Conservation (phyloP, 2,888 invertebrate genomes). For the Heterodera filipjevi region DNA sequence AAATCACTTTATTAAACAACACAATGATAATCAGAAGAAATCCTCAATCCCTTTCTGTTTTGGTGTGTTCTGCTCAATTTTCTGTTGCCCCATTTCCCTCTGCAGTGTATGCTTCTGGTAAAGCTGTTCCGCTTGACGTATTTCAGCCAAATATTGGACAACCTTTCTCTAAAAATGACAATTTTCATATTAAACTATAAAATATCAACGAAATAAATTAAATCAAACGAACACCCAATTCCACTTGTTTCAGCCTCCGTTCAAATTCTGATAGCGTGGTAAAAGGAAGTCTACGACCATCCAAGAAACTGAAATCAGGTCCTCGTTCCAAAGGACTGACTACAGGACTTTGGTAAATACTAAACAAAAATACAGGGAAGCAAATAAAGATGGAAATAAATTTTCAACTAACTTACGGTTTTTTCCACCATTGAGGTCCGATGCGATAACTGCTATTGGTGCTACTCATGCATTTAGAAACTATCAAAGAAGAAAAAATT, state of each 20-base stretch:
- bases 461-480: not conserved
- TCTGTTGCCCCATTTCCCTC: constrained; percentile 29
- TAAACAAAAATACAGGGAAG: constrained; percentile 36
- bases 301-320: constrained; percentile 59
- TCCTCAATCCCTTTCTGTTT: constrained; percentile 40
- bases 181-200: not conserved
- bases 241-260: constrained; percentile 55
- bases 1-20: not conserved
- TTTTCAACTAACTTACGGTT: constrained; percentile 48
- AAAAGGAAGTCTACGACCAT: constrained; percentile 50
- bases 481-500: not conserved
- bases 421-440: constrained; percentile 45
- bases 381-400: constrained; percentile 5
- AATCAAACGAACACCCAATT: constrained; percentile 52
- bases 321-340: constrained; percentile 54
- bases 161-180: constrained; percentile 53
- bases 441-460: not conserved
- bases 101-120: constrained; percentile 33
- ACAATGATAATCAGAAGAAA: constrained; percentile 40
- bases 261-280: constrained; percentile 54
- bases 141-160: constrained; percentile 51
- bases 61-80: constrained; percentile 39
- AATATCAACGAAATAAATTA: not conserved
- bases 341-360: constrained; percentile 56
- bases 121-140: constrained; percentile 48